phyloP scores from a whole-genome alignment of 2,797 vertebrate species.

The Acrossocheilus fasciatus region DNA sequence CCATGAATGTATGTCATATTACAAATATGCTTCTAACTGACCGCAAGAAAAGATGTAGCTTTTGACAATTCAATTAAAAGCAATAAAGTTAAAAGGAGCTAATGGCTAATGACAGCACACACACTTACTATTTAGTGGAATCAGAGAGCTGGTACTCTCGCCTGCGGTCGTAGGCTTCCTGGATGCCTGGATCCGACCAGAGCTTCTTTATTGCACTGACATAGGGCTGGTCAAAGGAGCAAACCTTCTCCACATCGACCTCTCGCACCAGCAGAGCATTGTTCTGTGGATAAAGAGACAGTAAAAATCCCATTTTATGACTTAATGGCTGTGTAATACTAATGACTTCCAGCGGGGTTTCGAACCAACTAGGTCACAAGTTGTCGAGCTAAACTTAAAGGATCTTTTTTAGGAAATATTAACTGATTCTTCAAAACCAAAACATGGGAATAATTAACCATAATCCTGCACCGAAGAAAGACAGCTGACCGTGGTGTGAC shows the following conservation, averaged over 20 bases:
- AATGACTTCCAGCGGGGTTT: conserved; percentile 27
- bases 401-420: conserved; percentile 36
- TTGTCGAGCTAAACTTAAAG: conserved; percentile 25
- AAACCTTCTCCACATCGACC: conserved; percentile 97
- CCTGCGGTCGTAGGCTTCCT: conserved; percentile 96
- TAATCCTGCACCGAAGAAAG: neutral
- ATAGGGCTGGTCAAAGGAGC: conserved; percentile 90
- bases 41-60: neutral
- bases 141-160: conserved; percentile 98
- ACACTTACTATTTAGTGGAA: conserved; percentile 97
- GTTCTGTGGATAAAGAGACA: conserved; percentile 72
- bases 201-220: conserved; percentile 92
- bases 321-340: conserved; percentile 26
- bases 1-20: too few relatives aligned
- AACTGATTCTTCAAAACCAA: conserved; percentile 32
- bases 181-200: conserved; percentile 96
- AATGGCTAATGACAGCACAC: conserved; percentile 13
- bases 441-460: conserved; percentile 48
- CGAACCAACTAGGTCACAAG: conserved; percentile 20
- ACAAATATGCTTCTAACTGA: neutral
- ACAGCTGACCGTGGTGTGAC: conserved; percentile 20
- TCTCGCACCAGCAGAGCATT: conserved; percentile 95
- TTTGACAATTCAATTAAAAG: neutral
- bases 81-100: neutral
- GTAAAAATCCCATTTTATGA: conserved; percentile 9